phyloP scores from a whole-genome alignment of 2,797 vertebrate species.

The Cynopterus sphinx region DNA sequence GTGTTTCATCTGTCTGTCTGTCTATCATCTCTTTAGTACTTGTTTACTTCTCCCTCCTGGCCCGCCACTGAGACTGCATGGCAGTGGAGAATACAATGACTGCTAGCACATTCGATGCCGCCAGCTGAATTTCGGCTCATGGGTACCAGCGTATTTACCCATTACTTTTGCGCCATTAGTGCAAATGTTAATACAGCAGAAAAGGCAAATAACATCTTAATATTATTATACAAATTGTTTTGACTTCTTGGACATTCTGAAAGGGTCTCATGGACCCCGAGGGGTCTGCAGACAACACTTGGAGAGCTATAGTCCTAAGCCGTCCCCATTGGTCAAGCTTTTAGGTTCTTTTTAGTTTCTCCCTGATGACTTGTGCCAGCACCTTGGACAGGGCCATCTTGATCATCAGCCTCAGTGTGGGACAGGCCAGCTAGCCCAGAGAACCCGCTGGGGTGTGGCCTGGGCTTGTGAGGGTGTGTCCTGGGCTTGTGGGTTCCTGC shows the following conservation, averaged over 20 bases:
- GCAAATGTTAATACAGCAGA: neutral
- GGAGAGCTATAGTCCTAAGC: neutral
- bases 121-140: neutral
- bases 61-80: accelerated
- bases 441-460: too few species aligned
- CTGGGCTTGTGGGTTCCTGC: neutral
- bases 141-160: neutral
- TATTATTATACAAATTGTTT: neutral
- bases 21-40: neutral
- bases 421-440: neutral
- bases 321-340: neutral
- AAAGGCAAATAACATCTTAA: neutral
- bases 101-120: too few species aligned
- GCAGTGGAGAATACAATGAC: neutral
- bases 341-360: neutral
- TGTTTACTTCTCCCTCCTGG: neutral
- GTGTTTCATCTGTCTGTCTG: neutral
- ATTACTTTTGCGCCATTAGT: neutral
- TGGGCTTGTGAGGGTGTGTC: too few species aligned
- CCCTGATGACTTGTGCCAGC: neutral
- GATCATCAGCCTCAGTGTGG: accelerated
- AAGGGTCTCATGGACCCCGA: neutral
- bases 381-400: neutral
- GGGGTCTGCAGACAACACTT: neutral
- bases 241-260: neutral